Conservation (phyloP, 2,888 invertebrate species). For the Erebia palarica region DNA sequence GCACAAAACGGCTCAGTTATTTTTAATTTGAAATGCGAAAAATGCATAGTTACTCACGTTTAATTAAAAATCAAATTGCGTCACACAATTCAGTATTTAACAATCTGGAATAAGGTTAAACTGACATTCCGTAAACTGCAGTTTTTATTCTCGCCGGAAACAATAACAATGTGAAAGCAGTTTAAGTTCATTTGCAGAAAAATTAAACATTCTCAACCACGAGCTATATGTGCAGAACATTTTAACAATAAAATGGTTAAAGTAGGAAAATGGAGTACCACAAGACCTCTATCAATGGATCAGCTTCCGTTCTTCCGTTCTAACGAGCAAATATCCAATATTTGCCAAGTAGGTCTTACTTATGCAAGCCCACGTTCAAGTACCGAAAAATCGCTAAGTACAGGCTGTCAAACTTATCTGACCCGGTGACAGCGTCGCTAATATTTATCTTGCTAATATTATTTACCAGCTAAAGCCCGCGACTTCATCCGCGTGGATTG, state of each 20-base stretch:
- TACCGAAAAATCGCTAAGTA: not conserved
- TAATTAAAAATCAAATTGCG: not conserved
- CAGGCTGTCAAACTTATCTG: too few relatives aligned
- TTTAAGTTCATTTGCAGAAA: not conserved
- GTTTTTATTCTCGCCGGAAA: conserved; percentile 4
- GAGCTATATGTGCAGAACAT: not conserved
- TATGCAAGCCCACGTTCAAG: not conserved
- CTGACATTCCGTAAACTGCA: not conserved
- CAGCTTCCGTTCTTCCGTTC: conserved; percentile 4
- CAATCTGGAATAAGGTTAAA: conserved; percentile 3
- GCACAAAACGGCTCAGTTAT: too few relatives aligned
- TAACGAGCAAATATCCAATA: not conserved
- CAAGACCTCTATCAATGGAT: not conserved
- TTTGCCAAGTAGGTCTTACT: conserved; percentile 2
- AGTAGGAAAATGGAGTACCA: conserved; percentile 1
- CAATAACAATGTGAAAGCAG: conserved; percentile 12
- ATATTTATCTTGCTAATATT: too few relatives aligned
- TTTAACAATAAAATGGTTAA: not conserved
- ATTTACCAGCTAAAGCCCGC: too few relatives aligned
- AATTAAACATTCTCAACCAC: not conserved
- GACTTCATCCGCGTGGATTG: too few relatives aligned
- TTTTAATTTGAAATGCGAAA: too few relatives aligned
- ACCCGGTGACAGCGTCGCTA: too few relatives aligned
- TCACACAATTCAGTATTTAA: not conserved
- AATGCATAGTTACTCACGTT: too few relatives aligned